Conservation (phyloP, 2,888 invertebrate genomes). For the Aromia moschata region DNA sequence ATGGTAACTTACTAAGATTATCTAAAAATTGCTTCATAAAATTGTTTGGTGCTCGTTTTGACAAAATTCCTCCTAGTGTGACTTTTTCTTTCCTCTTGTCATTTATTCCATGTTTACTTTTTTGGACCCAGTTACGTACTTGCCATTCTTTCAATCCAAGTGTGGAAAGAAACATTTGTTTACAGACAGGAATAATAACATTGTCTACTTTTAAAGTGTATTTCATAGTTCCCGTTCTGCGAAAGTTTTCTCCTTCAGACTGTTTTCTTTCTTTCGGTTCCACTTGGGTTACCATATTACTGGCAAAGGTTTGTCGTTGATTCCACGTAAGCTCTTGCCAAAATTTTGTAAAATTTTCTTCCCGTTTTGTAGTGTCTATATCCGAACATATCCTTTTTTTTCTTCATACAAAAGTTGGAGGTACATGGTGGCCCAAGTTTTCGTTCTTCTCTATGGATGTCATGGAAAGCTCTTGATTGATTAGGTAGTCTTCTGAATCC, state of each 20-base stretch:
- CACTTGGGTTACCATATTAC: slow-evolving; percentile 5
- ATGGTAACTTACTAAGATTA: too few relatives aligned
- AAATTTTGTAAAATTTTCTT: slow-evolving; percentile 13
- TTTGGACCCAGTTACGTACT: not conserved
- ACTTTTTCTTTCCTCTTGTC: not conserved
- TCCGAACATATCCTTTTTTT: slow-evolving; percentile 3
- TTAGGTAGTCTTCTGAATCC: slow-evolving; percentile 11
- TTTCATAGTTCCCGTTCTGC: too few relatives aligned
- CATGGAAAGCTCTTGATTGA: slow-evolving; percentile 19
- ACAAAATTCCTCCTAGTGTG: too few relatives aligned
- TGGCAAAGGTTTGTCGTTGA: slow-evolving; percentile 15
- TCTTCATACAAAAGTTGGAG: not conserved
- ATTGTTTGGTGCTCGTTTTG: not conserved
- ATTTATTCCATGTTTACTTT: not conserved
- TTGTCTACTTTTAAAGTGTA: too few relatives aligned
- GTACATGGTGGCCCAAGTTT: not conserved
- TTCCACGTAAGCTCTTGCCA: slow-evolving; percentile 17
- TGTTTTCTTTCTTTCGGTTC: slow-evolving; percentile 1
- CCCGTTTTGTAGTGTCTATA: not conserved
- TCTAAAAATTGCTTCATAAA: not conserved
- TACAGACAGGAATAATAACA: too few relatives aligned
- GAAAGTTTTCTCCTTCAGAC: too few relatives aligned
- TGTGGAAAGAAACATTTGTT: too few relatives aligned
- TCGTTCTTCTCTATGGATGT: slow-evolving; percentile 3
- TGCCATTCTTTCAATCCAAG: too few relatives aligned